Evolutionary conservation across 2,113 vertebrate species (phyloP).

Genomic region (Cyrtonyx montezumae): DNA sequence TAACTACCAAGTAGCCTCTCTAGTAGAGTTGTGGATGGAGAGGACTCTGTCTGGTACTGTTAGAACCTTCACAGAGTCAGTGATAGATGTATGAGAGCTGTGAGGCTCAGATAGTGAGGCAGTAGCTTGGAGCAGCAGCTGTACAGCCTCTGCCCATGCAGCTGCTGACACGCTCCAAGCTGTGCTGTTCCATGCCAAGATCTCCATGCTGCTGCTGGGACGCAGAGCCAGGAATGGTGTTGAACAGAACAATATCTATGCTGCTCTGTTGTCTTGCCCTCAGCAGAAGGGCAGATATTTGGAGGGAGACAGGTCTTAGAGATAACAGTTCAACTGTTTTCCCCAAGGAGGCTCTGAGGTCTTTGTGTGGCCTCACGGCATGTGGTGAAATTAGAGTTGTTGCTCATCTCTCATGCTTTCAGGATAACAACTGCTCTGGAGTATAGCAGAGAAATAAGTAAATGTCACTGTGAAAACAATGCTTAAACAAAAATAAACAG

Average conservation of each 20-base stretch:
- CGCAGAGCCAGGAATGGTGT: neutral
- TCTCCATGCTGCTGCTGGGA: slow-evolving; percentile 10
- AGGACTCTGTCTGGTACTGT: neutral
- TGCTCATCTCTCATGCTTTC: neutral
- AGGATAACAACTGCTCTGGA: neutral
- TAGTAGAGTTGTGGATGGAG: neutral
- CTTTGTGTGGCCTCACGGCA: fast-evolving
- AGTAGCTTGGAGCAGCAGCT: neutral
- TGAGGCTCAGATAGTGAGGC: neutral
- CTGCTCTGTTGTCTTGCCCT: slow-evolving; percentile 19
- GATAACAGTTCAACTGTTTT: neutral
- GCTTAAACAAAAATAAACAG: neutral
- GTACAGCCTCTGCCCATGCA: neutral
- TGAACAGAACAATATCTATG: slow-evolving; percentile 14
- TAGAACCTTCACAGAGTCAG: neutral
- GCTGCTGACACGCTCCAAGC: neutral
- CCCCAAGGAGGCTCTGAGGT: neutral
- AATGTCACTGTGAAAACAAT: neutral
- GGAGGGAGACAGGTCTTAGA: neutral
- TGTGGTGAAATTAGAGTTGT: neutral
- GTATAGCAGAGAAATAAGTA: neutral
- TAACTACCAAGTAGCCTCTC: neutral
- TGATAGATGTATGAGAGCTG: neutral
- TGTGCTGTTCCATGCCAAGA: neutral
- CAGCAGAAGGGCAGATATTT: neutral